These are phyloP conservation scores for Paraescarpia echinospica DNA, from an alignment of 1,140 invertebrate species.

Conservation along the genomic window DNA sequence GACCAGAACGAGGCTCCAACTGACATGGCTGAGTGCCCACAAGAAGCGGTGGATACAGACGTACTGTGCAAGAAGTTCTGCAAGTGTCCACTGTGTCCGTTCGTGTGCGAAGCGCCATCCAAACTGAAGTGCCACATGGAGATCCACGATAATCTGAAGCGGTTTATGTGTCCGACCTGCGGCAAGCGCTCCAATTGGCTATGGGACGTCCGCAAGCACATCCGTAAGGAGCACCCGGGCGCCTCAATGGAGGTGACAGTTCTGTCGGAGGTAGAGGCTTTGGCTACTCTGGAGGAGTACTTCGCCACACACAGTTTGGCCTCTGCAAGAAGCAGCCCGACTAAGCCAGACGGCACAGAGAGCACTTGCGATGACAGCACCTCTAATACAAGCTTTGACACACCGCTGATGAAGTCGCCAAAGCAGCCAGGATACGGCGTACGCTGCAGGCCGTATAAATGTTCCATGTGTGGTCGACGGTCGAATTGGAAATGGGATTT, in stretches of 20 bases:
- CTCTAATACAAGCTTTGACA: neutral
- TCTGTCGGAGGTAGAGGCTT: conserved; percentile 22
- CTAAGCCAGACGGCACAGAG: neutral
- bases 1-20: conserved; percentile 67
- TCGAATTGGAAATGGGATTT: conserved; percentile 78
- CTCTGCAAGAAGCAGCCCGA: neutral
- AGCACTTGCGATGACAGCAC: neutral
- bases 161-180: conserved; percentile 84
- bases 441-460: conserved; percentile 70
- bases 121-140: conserved; percentile 51
- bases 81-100: conserved; percentile 50
- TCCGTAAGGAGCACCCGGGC: conserved; percentile 73
- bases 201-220: conserved; percentile 95
- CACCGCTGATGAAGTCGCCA: neutral
- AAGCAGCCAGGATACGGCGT: neutral
- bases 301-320: neutral
- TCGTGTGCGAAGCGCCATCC: conserved; percentile 42
- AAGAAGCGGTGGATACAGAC: neutral
- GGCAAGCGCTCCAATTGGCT: conserved; percentile 70
- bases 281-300: conserved; percentile 9
- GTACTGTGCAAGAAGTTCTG: neutral
- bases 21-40: neutral
- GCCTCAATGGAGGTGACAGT: conserved; percentile 41
- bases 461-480: conserved; percentile 85
- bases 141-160: conserved; percentile 52